Evolutionary conservation across 2,888 invertebrate species (phyloP), one percentile per base, ranked within the genome.

Genomic region (Heliconius erato): DNA sequence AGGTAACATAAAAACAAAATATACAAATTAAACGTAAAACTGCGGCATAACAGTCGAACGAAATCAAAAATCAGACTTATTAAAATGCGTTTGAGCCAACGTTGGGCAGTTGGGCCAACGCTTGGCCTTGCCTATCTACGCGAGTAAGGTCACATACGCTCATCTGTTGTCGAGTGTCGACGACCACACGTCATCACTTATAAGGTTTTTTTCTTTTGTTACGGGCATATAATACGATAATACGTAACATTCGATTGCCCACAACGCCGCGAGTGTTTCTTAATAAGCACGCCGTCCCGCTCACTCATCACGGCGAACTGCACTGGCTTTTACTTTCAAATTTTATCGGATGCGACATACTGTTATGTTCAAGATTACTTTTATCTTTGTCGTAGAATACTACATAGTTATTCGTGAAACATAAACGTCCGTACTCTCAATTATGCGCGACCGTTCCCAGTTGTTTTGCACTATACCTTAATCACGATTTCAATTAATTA

Each of bases 401-500:
- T 63, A 35, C 32, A 74, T 44, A 74, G 81, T 74, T 78, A 79
- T 72, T 71, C 77, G 63, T 76, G 79, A 63, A 79, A 81, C 81
- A 83, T 82, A 74, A 32, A 32, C 49, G 69, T 54, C 44, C 79
- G 65, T 44, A 49, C 76, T 63, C n/a, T 44, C 16, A 69, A 49
- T 44, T 78, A n/a, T n/a, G n/a, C 91, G 94, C 94, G 89, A 91
- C 95, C 95, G 95, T 95, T 95, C 95, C 95, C 95, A 95, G 94
- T 93, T 91, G 91, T 92, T 94, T 95, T 95, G 95, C 95, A 95
- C 95, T 95, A 95, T 94, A 90, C 90, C 93, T 94, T 95, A 95
- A 91, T 91, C 89, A 90, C 91, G 90, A 91, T 91, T 90, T 83
- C 80, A 85, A 82, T 86, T 85, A 83, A 84, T 86, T 85, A 83